A percentile compares a stretch with the other conserved stretches of the same genome.
These are phyloP conservation scores for Yponomeuta cagnagella DNA, from an alignment of 2,888 invertebrate genomes.

Conservation along the genomic window DNA sequence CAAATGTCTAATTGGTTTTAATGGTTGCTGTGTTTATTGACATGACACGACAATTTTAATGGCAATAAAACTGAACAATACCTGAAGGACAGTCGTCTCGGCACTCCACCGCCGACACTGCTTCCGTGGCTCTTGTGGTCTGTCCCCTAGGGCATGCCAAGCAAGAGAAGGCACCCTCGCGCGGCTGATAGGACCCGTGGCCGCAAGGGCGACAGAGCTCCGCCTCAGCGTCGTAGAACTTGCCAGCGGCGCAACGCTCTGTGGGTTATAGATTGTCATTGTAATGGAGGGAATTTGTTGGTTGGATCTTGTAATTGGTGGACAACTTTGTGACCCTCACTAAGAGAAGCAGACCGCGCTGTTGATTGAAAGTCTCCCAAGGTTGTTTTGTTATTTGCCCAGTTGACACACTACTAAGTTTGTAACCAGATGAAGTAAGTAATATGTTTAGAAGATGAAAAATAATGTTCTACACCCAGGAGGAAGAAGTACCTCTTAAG, in stretches of 20 bases:
- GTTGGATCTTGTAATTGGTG: neutral
- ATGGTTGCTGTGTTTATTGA: too few relatives aligned
- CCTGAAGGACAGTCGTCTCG: conserved; percentile 90
- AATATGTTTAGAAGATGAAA: too few relatives aligned
- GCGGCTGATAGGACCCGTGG: conserved; percentile 94
- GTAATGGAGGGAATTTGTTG: neutral
- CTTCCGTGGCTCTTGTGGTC: conserved; percentile 93
- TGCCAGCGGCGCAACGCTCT: conserved; percentile 95
- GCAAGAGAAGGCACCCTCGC: conserved; percentile 93
- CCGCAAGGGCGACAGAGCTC: conserved; percentile 95
- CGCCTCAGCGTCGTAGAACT: conserved; percentile 92
- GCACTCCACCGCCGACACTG: conserved; percentile 90
- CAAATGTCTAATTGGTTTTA: too few relatives aligned
- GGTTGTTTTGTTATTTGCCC: too few relatives aligned
- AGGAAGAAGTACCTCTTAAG: too few relatives aligned
- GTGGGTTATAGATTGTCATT: conserved; percentile 23
- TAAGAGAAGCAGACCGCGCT: neutral
- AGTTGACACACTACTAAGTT: too few relatives aligned
- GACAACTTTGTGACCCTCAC: neutral
- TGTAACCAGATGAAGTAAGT: too few relatives aligned
- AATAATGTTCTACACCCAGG: too few relatives aligned
- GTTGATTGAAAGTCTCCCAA: neutral
- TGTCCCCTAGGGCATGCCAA: conserved; percentile 92
- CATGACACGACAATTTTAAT: neutral
- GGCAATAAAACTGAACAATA: conserved; percentile 24